These are phyloP conservation scores for Merops nubicus DNA, from an alignment of 2,113 vertebrate genomes.

Conservation along the genomic window DNA sequence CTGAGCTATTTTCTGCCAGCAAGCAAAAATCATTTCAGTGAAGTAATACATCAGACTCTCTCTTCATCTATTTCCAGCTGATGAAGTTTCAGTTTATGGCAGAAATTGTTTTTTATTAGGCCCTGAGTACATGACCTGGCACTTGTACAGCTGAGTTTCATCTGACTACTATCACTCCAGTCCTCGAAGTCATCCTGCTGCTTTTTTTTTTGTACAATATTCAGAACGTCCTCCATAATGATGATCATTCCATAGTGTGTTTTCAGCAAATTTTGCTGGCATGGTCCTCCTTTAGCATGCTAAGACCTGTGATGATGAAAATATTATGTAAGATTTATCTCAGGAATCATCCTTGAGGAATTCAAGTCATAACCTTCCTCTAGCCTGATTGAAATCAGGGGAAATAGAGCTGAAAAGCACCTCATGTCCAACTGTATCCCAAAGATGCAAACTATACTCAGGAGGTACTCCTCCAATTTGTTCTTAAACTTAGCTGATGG, in stretches of 20 bases:
- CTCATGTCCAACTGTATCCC: not conserved
- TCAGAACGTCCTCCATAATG: slow-evolving; percentile 36
- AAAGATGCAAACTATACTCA: not conserved
- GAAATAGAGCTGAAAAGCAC: not conserved
- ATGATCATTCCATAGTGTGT: slow-evolving; percentile 50
- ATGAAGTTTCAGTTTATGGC: not conserved
- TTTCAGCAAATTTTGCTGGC: slow-evolving; percentile 50
- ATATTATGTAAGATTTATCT: slow-evolving; percentile 47
- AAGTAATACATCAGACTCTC: not conserved
- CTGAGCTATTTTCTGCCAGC: slow-evolving; percentile 7
- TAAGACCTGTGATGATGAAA: slow-evolving; percentile 35
- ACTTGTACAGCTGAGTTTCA: slow-evolving; percentile 7
- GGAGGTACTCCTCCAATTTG: not conserved
- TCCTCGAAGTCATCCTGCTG: slow-evolving; percentile 20
- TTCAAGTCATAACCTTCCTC: not conserved
- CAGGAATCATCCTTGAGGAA: slow-evolving; percentile 2
- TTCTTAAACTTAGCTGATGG: not conserved
- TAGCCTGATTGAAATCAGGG: not conserved
- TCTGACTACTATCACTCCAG: not conserved
- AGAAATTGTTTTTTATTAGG: not conserved
- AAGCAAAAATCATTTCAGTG: not conserved
- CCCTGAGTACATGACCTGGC: not conserved
- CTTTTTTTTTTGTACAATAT: not conserved
- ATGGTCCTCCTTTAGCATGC: not conserved
- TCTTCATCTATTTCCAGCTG: slow-evolving; percentile 21